Evolutionary conservation across 2,888 invertebrate genomes (phyloP).

Genomic region (Trachelus tabidus): DNA sequence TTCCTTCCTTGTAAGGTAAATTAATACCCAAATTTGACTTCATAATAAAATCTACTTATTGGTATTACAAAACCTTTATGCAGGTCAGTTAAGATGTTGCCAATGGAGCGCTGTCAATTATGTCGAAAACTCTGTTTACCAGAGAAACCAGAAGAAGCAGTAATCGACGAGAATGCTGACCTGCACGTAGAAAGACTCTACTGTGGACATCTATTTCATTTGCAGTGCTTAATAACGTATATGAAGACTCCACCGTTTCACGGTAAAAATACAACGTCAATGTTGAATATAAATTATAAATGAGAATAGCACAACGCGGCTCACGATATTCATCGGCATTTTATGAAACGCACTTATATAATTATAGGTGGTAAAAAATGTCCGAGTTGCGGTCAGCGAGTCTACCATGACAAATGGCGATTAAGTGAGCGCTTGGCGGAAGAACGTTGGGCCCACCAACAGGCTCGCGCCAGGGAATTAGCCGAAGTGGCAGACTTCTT

Average conservation of each 20-base stretch:
- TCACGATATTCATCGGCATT: neutral
- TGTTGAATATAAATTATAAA: neutral
- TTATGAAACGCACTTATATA: conserved; percentile 3
- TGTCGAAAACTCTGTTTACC: conserved; percentile 75
- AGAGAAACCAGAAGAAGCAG: conserved; percentile 68
- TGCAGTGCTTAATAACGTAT: conserved; percentile 75
- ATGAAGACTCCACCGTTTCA: conserved; percentile 81
- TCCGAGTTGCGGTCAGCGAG: conserved; percentile 72
- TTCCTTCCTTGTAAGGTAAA: conserved; percentile 69
- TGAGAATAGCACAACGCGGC: neutral
- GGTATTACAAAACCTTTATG: neutral
- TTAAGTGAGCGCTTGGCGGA: conserved; percentile 77
- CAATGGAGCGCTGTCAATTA: conserved; percentile 73
- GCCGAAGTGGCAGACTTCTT: conserved; percentile 82
- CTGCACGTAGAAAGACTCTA: conserved; percentile 76
- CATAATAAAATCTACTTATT: neutral
- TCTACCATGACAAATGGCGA: conserved; percentile 81
- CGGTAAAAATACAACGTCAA: conserved; percentile 54
- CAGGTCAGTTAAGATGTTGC: conserved; percentile 72
- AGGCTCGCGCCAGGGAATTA: conserved; percentile 78
- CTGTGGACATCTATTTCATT: conserved; percentile 80
- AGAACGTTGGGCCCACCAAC: conserved; percentile 81
- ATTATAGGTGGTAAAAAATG: conserved; percentile 77
- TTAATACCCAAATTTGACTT: neutral
- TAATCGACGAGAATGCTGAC: conserved; percentile 71